Conservation (phyloP, 92 coral and sea anemone genomes). For the Palythoa grandiflora region DNA sequence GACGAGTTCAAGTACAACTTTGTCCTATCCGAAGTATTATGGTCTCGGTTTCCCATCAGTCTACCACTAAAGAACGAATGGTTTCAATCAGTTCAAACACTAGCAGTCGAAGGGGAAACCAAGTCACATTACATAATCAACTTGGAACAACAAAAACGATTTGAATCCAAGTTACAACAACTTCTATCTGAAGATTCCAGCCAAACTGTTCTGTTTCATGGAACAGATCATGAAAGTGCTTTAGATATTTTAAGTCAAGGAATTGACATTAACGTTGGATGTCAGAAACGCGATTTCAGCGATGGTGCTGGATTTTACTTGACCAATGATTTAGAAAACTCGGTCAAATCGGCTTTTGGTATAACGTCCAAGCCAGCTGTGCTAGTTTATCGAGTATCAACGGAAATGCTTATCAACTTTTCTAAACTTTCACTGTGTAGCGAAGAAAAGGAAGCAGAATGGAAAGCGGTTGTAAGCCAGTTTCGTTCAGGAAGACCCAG, state of each 20-base stretch:
- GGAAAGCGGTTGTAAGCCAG: conserved; percentile 63
- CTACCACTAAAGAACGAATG: conserved; percentile 22
- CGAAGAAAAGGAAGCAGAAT: conserved; percentile 33
- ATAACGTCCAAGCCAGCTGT: conserved; percentile 68
- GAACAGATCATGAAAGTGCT: conserved; percentile 71
- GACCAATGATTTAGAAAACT: conserved; percentile 21
- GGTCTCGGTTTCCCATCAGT: conserved; percentile 44
- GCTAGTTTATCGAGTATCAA: conserved; percentile 49
- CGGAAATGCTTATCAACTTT: conserved; percentile 18
- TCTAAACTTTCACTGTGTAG: not conserved
- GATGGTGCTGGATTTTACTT: conserved; percentile 70
- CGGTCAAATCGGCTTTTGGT: conserved; percentile 59
- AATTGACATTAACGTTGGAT: conserved; percentile 51
- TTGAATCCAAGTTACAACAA: not conserved
- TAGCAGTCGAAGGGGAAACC: not conserved
- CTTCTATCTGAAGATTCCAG: conserved; percentile 4
- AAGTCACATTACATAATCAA: conserved; percentile 24
- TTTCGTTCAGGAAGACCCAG: conserved; percentile 57
- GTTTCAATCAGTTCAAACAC: not conserved
- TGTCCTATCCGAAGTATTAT: conserved; percentile 3
- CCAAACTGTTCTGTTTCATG: conserved; percentile 51
- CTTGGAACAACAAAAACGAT: conserved; percentile 28
- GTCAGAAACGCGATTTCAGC: conserved; percentile 69
- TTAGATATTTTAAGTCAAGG: conserved; percentile 57
- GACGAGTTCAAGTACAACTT: conserved; percentile 66